Conservation (phyloP, 2,888 invertebrate genomes). For the Dynastes maya region DNA sequence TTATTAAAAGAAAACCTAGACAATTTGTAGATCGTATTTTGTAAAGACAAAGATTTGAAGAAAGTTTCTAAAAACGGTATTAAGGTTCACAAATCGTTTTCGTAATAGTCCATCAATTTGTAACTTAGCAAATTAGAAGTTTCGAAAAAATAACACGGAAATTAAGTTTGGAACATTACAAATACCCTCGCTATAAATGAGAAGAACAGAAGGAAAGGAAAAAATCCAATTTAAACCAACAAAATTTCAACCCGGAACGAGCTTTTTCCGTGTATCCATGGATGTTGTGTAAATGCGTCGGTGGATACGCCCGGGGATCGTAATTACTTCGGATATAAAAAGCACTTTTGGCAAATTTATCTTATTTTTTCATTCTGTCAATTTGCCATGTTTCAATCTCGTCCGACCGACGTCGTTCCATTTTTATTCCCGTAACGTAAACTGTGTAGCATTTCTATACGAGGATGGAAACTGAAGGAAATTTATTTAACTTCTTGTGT, state of each 20-base stretch:
- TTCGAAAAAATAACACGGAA: conserved; percentile 20
- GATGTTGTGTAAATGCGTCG: conserved; percentile 44
- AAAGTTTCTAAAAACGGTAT: neutral
- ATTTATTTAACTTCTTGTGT: conserved; percentile 43
- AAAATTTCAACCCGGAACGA: conserved; percentile 35
- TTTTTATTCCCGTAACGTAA: conserved; percentile 45
- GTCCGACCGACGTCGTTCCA: conserved; percentile 44
- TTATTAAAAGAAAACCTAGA: too few relatives aligned
- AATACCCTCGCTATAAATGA: conserved; percentile 19
- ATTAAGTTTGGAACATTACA: conserved; percentile 31
- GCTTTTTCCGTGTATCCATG: conserved; percentile 35
- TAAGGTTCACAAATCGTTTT: too few relatives aligned
- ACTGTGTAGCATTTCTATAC: conserved; percentile 8
- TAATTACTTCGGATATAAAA: conserved; percentile 48
- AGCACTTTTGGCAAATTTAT: conserved; percentile 47
- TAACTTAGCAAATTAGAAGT: conserved; percentile 9
- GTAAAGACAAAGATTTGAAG: neutral
- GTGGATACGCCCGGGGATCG: conserved; percentile 39
- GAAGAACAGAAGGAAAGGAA: conserved; percentile 25
- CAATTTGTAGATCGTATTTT: neutral
- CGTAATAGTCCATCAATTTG: neutral
- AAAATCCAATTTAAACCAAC: conserved; percentile 44
- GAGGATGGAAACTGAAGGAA: conserved; percentile 36
- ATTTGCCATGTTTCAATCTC: conserved; percentile 51
- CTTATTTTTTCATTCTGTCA: conserved; percentile 51